Evolutionary conservation across 2,797 vertebrate species (phyloP), one percentile per base, ranked within the genome.

Genomic region (Cyprinodon diabolis): DNA sequence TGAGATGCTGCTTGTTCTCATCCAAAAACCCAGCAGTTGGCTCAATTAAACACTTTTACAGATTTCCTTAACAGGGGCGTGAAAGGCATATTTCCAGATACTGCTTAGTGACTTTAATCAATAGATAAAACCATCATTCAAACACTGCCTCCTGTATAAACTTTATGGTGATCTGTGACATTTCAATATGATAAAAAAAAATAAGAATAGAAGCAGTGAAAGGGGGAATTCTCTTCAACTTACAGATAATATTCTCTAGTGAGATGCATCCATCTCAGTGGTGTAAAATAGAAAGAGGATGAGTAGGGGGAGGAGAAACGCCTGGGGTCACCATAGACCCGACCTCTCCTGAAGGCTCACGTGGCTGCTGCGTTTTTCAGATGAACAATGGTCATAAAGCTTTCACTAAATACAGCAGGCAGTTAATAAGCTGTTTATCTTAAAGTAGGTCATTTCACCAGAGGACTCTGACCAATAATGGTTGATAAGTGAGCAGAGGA

Each of bases 321-420:
- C 35, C 58, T 21, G 0, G 79, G 87, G 83, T 89, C 85, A 89
- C 51, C 73, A 68, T 74, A 75, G 82, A 79, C 66, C 71, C 79
- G 74, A 80, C 85, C 88, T 84, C 81, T 85, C 80, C 84, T 70
- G 62, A 8, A 81, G 80, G 71, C 84, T 88, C 76, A 10, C 76
- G 80, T 84, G 69, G 75, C 86, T 78, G 88, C 84, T 86, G 78
- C 81, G 76, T 56, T 70, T 85, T 63, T 68, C 52, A 30, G 71
- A 72, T 43, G 72, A 89, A 83, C 77, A 76, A 75, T 68, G 52
- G 65, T 71, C 65, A 48, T 47, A 66, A 57, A 56, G 57, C 55
- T 2, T 51, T 66, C 69, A 52, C 55, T 49, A 5, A 56, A 78
- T 37, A 21, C 37, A 67, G 40, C 51, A 30, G 58, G 21, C 45